Percentiles rank a stretch among this genome's conserved stretches.
These are phyloP conservation scores for Aphrophora alni DNA, from an alignment of 2,888 invertebrate genomes.

Conservation along the genomic window DNA sequence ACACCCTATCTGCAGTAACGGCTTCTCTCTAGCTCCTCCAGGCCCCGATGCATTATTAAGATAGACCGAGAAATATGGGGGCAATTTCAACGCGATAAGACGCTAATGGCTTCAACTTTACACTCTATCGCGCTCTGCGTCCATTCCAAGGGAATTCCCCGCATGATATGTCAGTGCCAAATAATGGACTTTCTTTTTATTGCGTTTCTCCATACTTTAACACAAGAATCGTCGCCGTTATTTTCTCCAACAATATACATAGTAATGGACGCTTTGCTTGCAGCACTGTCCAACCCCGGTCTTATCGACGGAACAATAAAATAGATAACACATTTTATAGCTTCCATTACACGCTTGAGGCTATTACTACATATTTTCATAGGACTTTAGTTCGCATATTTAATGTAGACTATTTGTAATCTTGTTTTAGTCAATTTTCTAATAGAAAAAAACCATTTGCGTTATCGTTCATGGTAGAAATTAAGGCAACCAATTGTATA, in stretches of 20 bases:
- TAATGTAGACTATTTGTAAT: too few species aligned
- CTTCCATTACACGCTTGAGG: neutral
- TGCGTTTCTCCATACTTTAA: neutral
- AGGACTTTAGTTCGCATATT: neutral
- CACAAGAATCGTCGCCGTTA: slow-evolving; percentile 6
- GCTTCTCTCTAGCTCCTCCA: slow-evolving; percentile 13
- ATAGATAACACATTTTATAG: neutral
- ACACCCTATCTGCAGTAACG: slow-evolving; percentile 30
- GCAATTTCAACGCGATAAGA: slow-evolving; percentile 63
- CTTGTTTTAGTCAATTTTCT: too few species aligned
- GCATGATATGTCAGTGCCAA: slow-evolving; percentile 25
- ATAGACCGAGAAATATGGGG: slow-evolving; percentile 61
- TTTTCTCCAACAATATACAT: slow-evolving; percentile 5
- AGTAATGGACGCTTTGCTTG: neutral
- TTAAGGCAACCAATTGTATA: too few species aligned
- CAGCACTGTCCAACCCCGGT: too few species aligned
- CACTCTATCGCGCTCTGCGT: slow-evolving; percentile 61
- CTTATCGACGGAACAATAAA: neutral
- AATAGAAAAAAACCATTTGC: too few species aligned
- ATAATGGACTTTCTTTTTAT: slow-evolving; percentile 22
- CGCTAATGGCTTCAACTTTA: slow-evolving; percentile 66
- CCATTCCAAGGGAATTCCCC: slow-evolving; percentile 48
- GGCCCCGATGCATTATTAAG: slow-evolving; percentile 59
- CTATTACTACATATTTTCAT: neutral
- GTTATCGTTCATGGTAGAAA: too few species aligned